A percentile compares a stretch with the other conserved stretches of the same genome.
These are phyloP conservation scores for Listronotus bonariensis DNA, from an alignment of 1,140 invertebrate genomes.

Conservation along the genomic window DNA sequence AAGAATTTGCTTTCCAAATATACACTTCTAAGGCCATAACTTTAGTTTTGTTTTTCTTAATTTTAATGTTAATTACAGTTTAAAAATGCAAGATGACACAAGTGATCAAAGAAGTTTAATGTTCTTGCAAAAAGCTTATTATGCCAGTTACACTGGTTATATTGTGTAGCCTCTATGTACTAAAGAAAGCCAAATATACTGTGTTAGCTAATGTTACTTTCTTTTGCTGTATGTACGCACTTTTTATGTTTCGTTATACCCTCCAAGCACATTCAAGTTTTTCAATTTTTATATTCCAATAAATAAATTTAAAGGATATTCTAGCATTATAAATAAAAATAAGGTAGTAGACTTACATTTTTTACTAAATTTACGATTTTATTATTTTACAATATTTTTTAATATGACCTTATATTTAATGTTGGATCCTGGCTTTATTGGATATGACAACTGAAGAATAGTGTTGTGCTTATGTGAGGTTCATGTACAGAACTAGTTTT, in stretches of 20 bases:
- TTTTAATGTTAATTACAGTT: too few relatives aligned
- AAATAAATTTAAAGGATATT: neutral
- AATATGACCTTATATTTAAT: neutral
- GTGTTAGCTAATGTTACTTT: conserved; percentile 30
- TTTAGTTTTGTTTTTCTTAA: too few relatives aligned
- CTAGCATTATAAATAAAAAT: too few relatives aligned
- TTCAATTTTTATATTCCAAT: conserved; percentile 18
- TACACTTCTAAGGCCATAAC: too few relatives aligned
- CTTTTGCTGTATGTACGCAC: conserved; percentile 27
- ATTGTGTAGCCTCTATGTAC: neutral
- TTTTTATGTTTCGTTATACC: conserved; percentile 22
- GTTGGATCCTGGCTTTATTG: conserved; percentile 7
- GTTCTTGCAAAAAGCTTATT: too few relatives aligned
- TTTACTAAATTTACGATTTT: too few relatives aligned
- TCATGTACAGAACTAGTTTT: conserved; percentile 36
- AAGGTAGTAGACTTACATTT: too few relatives aligned
- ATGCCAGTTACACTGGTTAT: too few relatives aligned
- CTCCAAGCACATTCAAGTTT: conserved; percentile 21
- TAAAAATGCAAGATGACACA: too few relatives aligned
- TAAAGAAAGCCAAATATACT: conserved; percentile 16
- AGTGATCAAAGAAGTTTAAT: too few relatives aligned
- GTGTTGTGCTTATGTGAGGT: conserved; percentile 27
- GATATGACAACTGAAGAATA: conserved; percentile 22
- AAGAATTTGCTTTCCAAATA: too few relatives aligned
- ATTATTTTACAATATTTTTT: too few relatives aligned